A percentile compares a stretch with the other conserved stretches of the same genome.
These are phyloP conservation scores for Pipra filicauda DNA, from an alignment of 2,113 vertebrate genomes.

Conservation along the genomic window DNA sequence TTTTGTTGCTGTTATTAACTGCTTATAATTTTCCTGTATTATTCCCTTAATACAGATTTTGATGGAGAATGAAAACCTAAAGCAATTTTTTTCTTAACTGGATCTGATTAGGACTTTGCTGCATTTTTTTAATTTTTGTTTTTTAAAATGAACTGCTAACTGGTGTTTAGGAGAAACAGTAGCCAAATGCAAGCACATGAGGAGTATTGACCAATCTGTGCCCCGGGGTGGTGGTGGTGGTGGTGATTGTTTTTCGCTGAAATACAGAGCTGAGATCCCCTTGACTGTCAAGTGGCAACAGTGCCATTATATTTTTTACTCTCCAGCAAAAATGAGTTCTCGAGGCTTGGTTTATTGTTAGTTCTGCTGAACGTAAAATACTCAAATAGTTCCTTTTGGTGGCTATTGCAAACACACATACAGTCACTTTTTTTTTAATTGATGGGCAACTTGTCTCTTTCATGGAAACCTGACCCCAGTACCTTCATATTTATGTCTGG, in stretches of 20 bases:
- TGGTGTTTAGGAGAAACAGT: not conserved
- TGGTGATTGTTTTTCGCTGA: not conserved
- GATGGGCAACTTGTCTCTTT: not conserved
- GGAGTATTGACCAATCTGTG: not conserved
- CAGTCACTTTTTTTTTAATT: not conserved
- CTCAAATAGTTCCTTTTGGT: rapidly evolving
- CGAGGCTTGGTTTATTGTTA: not conserved
- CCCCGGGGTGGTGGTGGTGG: no score
- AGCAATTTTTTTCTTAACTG: not conserved
- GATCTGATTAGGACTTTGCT: not conserved
- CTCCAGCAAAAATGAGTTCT: not conserved
- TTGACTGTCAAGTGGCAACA: not conserved
- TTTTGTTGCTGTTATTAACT: not conserved
- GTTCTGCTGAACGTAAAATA: not conserved
- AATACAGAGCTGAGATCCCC: not conserved
- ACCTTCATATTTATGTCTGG: not conserved
- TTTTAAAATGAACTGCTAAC: not conserved
- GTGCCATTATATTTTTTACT: not conserved
- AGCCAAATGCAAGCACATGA: not conserved
- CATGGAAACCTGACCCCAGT: not conserved
- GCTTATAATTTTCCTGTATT: not conserved
- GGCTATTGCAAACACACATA: not conserved
- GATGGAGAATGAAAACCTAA: not conserved
- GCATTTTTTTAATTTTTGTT: not conserved
- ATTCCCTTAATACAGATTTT: not conserved